Evolutionary conservation across 2,797 vertebrate genomes (phyloP).

Genomic region (Sylvia borin): DNA sequence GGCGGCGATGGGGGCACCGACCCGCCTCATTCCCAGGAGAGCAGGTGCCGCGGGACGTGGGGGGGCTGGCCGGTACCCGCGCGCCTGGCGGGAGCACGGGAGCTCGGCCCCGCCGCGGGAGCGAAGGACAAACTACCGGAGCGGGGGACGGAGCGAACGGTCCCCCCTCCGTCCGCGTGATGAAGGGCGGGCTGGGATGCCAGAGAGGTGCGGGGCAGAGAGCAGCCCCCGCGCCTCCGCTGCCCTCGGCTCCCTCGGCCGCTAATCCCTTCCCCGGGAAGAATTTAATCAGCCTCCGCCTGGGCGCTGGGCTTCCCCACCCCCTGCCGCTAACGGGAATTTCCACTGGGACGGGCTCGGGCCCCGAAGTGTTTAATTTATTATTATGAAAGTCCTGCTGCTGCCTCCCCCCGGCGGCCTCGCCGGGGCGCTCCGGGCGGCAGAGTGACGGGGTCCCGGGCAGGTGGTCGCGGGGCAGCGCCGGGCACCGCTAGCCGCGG

Average conservation of each 20-base stretch:
- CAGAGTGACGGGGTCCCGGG: not conserved
- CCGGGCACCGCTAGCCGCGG: too few species aligned
- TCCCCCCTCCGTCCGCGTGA: not conserved
- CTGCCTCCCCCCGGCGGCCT: not conserved
- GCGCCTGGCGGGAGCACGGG: not conserved
- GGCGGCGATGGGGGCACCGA: not conserved
- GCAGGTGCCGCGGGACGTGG: not conserved
- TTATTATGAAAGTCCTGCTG: not conserved
- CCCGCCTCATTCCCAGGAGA: not conserved
- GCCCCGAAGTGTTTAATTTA: not conserved
- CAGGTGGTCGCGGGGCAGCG: not conserved
- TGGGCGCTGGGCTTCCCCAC: not conserved
- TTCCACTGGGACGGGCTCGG: slow-evolving; percentile 29
- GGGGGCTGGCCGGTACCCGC: not conserved
- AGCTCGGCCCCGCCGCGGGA: not conserved
- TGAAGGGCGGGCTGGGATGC: not conserved
- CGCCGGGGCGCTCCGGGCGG: not conserved
- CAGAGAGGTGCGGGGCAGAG: not conserved
- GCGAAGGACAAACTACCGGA: not conserved
- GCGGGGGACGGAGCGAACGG: not conserved
- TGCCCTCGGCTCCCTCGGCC: not conserved
- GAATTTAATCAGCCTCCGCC: slow-evolving; percentile 57
- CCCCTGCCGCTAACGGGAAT: slow-evolving; percentile 20
- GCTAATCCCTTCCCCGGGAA: slow-evolving; percentile 47
- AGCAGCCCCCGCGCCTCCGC: not conserved